A percentile compares a stretch with the other conserved stretches of the same genome.
phyloP scores from a whole-genome alignment of 1,140 invertebrate genomes.

The Phenacoccus solenopsis region DNA sequence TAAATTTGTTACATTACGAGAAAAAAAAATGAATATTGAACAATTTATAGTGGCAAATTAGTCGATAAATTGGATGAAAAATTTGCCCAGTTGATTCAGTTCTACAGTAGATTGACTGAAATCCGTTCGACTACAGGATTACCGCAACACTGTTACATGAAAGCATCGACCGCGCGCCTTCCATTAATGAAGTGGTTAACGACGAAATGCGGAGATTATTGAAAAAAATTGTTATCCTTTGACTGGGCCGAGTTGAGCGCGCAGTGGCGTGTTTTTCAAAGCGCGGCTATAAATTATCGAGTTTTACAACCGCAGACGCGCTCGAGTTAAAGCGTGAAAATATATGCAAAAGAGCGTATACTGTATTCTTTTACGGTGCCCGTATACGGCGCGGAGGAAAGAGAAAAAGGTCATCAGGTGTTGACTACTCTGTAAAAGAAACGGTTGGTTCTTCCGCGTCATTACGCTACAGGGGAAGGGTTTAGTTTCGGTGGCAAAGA shows the following conservation, averaged over 20 bases:
- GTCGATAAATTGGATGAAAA: no score
- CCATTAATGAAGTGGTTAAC: no score
- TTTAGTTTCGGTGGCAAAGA: neutral
- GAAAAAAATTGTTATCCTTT: neutral
- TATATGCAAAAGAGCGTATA: constrained; percentile 16
- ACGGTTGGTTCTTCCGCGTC: constrained; percentile 11
- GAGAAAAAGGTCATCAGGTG: constrained; percentile 13
- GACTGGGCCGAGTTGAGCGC: neutral
- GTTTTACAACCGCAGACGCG: constrained; percentile 5
- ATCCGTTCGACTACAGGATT: no score
- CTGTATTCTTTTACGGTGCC: neutral
- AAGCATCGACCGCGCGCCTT: no score
- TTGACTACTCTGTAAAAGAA: neutral
- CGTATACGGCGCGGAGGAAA: neutral
- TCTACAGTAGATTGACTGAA: no score
- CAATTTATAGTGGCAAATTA: no score
- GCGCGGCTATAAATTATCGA: constrained; percentile 5
- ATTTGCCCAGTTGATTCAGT: no score
- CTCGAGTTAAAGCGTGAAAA: constrained; percentile 9
- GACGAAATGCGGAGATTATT: neutral
- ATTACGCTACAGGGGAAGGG: constrained; percentile 6
- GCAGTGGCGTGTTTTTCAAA: no score
- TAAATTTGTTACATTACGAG: no score
- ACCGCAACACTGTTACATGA: no score
- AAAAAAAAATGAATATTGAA: no score